A percentile compares a stretch with the other conserved stretches of the same genome.
phyloP scores from a whole-genome alignment of 2,888 invertebrate genomes.

The Volucella zonaria region DNA sequence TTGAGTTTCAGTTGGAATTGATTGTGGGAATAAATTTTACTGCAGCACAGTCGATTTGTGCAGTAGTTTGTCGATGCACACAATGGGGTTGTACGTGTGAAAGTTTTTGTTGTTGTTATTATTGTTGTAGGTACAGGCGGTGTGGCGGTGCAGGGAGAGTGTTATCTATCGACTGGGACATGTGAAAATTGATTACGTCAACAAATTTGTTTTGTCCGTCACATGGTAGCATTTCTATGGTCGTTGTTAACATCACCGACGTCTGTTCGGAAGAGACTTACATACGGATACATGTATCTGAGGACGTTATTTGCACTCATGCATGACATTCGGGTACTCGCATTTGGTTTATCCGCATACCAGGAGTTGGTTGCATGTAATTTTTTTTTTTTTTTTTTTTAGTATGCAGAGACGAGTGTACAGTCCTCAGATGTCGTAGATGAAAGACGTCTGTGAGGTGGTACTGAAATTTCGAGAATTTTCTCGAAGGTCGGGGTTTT shows the following conservation, averaged over 20 bases:
- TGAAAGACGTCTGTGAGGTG: too few species aligned
- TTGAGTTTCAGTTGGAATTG: conserved; percentile 1
- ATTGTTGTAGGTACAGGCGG: conserved; percentile 20
- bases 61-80: conserved; percentile 16
- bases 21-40: conserved; percentile 50
- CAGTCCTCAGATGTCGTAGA: too few species aligned
- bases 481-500: too few species aligned
- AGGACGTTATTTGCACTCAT: too few species aligned
- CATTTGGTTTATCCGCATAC: too few species aligned
- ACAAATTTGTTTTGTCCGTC: conserved; percentile 46
- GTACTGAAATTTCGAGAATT: too few species aligned
- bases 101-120: not conserved
- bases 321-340: too few species aligned
- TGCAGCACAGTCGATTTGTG: conserved; percentile 46
- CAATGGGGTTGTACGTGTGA: not conserved
- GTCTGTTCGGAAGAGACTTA: not conserved
- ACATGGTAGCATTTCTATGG: conserved; percentile 15
- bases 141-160: not conserved
- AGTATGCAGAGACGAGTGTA: too few species aligned
- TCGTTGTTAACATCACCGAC: conserved; percentile 44
- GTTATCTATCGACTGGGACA: conserved; percentile 49
- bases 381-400: too few species aligned
- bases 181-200: conserved; percentile 68
- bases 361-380: too few species aligned
- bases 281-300: too few species aligned